Evolutionary conservation across 2,797 vertebrate genomes (phyloP), one percentile per base, ranked within the genome.

Genomic region (Cottoperca gobio): DNA sequence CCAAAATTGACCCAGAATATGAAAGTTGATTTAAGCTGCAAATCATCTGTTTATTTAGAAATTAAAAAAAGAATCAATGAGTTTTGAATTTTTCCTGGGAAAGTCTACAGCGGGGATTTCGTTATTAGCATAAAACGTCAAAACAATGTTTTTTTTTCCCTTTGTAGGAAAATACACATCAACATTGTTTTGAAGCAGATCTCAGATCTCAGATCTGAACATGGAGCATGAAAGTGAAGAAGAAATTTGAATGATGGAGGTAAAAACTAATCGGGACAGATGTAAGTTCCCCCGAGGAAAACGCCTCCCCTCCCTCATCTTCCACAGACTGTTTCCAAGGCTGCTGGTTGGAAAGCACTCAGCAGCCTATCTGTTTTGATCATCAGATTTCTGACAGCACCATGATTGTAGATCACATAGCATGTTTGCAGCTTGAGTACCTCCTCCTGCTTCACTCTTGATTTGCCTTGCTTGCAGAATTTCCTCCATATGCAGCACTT

Each of bases 401-500:
- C 8, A 31, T 78, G 86, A 90, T 88, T 79, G 70, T 71, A 88
- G 79, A 87, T 88, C 82, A 90, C 70, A 17, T 76, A 35, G 74
- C 73, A 75, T 84, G 85, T 88, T 91, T 86, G 75, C 77, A 69
- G 76, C 74, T 50, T 33, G 26, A 45, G 60, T 10, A 1, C 74
- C 78, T 46, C 73, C 62, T 45, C 73, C 43, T 67, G 73, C 76
- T 16, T 58, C 68, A 11, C 45, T 59, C 54, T 42, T 31, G 70
- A 87, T 89, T 83, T 89, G 88, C 90, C 70, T 82, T 13, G 82
- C 86, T 85, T 88, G 91, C 91, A 91, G 76, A 90, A 90, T 94
- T 92, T 92, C 79, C 83, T 85, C 80, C 86, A 60, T 67, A 81
- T 90, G 82, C 91, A 92, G 89, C 91, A 91, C 52, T 90, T 89